These are phyloP conservation scores for Brachyopa scutellaris DNA, from an alignment of 2,888 invertebrate species.

Conservation along the genomic window DNA sequence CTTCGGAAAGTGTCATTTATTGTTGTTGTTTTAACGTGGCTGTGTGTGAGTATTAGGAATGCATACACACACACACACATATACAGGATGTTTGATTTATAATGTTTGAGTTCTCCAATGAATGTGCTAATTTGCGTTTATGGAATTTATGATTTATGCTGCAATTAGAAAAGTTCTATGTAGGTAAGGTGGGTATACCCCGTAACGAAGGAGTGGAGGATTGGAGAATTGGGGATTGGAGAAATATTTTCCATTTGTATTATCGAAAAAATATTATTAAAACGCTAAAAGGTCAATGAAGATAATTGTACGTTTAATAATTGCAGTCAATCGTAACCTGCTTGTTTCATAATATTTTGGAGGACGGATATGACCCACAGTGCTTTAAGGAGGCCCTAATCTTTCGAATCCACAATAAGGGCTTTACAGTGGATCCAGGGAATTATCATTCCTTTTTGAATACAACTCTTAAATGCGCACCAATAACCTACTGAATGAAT, in stretches of 20 bases:
- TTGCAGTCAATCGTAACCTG: too few relatives aligned
- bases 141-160: slow-evolving; percentile 60
- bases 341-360: too few relatives aligned
- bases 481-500: too few relatives aligned
- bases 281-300: too few relatives aligned
- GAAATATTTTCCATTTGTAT: neutral
- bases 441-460: too few relatives aligned
- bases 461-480: too few relatives aligned
- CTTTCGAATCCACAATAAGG: too few relatives aligned
- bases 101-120: slow-evolving; percentile 57
- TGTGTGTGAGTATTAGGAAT: neutral
- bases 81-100: slow-evolving; percentile 58
- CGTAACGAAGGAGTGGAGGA: neutral
- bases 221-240: slow-evolving; percentile 6
- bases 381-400: too few relatives aligned
- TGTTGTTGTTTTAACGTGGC: neutral
- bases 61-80: neutral
- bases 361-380: too few relatives aligned
- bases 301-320: too few relatives aligned
- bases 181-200: too few relatives aligned
- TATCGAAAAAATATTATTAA: slow-evolving; percentile 4
- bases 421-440: too few relatives aligned
- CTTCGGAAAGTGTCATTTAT: slow-evolving; percentile 45
- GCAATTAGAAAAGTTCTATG: slow-evolving; percentile 43
- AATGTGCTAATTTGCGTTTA: slow-evolving; percentile 57